Evolutionary conservation across 2,888 invertebrate genomes (phyloP).

Genomic region (Meteorus colon): DNA sequence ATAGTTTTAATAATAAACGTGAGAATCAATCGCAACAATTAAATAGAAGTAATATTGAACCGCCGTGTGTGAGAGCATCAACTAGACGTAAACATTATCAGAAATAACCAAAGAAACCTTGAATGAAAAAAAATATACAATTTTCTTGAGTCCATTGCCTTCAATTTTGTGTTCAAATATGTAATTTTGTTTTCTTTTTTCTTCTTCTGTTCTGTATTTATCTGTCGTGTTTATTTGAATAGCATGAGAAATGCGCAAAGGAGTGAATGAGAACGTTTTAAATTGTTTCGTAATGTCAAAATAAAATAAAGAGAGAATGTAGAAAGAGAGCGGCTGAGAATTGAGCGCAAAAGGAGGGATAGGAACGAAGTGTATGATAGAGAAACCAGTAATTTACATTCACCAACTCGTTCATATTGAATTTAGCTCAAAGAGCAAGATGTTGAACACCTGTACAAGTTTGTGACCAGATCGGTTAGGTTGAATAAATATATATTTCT

Average conservation of each 20-base stretch:
- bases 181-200: background rate
- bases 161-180: constrained; percentile 31
- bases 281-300: constrained; percentile 33
- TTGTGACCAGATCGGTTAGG: constrained; percentile 12
- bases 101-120: constrained; percentile 47
- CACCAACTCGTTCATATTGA: constrained; percentile 49
- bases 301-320: constrained; percentile 38
- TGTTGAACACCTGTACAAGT: constrained; percentile 58
- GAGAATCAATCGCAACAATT: background rate
- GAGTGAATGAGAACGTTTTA: constrained; percentile 19
- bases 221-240: constrained; percentile 13
- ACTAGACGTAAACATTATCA: constrained; percentile 62
- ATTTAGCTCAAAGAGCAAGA: constrained; percentile 45
- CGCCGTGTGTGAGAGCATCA: constrained; percentile 61
- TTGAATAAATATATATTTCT: constrained; percentile 17
- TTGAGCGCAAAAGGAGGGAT: background rate
- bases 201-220: constrained; percentile 4
- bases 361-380: constrained; percentile 46
- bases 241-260: background rate
- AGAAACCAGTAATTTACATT: constrained; percentile 61
- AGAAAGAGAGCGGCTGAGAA: background rate
- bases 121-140: constrained; percentile 16
- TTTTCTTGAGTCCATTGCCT: constrained; percentile 3
- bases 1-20: constrained; percentile 5
- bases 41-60: constrained; percentile 51